Evolutionary conservation across 2,888 invertebrate species (phyloP), one percentile per base, ranked within the genome.

Genomic region (Phragmatobia fuliginosa): DNA sequence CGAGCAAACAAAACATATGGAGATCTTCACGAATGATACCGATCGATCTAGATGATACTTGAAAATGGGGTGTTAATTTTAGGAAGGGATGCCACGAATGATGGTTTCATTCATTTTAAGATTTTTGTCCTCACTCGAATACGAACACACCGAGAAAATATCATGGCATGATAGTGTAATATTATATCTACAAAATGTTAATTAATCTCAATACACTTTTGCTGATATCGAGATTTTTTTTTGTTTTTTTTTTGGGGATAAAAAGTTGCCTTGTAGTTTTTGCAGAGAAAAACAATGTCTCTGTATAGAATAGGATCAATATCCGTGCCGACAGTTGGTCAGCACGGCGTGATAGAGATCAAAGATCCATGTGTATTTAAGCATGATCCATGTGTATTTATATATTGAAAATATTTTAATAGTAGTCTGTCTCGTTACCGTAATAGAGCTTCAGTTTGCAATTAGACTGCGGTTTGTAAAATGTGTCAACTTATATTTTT

Each of bases 31-130:
- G 56, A 28, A 16, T 56, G 56, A 56, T 67, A 64, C 63, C 31
- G 45, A 61, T 65, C 61, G 62, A 65, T 65, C 49, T 60, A 25
- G 49, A 60, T 60, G 41, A 60, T 60, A 45, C 60, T 36, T 25
- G 21, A 28, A 31, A 66, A 61, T 28, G 21, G 59, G n/a, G 28
- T 60, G 66, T 66, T 66, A 66, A 66, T 66, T 60, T 66, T n/a
- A 36, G 1, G 59, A 32, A 32, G 59, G 28, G 59, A 41, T 18
- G 31, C 59, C 31, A 38, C 28, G n/a, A 16, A 45, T 66, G 59
- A 59, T 41, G 59, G n/a, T 41, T 59, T 45, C 31, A 28, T 21
- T 59, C 31, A 28, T 41, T 41, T 7, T 28, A 28, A 56, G 16
- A 16, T 56, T 25, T 56, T 56, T 45, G 21, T 49, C 21, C 21